Base-by-base conservation (phyloP, 2,797 vertebrate species). In the Danio kyathit region DNA sequence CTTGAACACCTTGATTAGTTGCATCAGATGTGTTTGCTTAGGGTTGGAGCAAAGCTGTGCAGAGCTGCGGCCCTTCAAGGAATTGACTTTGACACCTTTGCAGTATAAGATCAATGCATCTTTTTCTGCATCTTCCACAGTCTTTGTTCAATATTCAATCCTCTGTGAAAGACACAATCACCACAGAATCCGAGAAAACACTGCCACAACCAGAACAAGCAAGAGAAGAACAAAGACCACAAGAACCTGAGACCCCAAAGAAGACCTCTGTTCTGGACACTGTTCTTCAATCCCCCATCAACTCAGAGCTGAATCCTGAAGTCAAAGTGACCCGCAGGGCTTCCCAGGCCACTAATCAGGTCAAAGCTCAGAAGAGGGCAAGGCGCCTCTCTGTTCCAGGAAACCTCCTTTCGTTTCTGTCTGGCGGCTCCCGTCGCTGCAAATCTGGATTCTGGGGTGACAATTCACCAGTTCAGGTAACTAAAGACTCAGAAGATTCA, bases 401-500 rank as follows among this genome's bases (percentile, higher is more conserved):
- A 61, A 85, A 84, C 70, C 67, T 89, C 1, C 76, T 88, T 1
- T 88, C 86, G 8, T 84, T 88, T 57, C 64, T 88, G 40, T 72
- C 80, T 0, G 51, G 83, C 6, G 49, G 17, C 19, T 64, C 79
- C 19, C 84, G 83, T 0, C 79, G 81, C 59, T 84, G 88, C 52
- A 87, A 85, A 71, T 89, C 89, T 17, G 83, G 82, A 56, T 80
- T 87, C 64, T 89, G 88, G 88, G 85, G 65, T 2, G 89, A 89
- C 5, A 46, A 14, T 46, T 11, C 59, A 13, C 60, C 41, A 1
- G 0, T 40, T 48, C 60, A 56, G 19, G 38, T 7, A 64, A 29
- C 17, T 52, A 79, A 79, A 48, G 10, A 64, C 57, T 79, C 38
- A 11, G 40, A 79, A 7, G 10, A 73, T 46, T 46, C 49, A 29